Percentiles rank a stretch among this genome's conserved stretches.
These are phyloP conservation scores for Camelus bactrianus DNA, from an alignment of 2,113 vertebrate species.

Conservation along the genomic window DNA sequence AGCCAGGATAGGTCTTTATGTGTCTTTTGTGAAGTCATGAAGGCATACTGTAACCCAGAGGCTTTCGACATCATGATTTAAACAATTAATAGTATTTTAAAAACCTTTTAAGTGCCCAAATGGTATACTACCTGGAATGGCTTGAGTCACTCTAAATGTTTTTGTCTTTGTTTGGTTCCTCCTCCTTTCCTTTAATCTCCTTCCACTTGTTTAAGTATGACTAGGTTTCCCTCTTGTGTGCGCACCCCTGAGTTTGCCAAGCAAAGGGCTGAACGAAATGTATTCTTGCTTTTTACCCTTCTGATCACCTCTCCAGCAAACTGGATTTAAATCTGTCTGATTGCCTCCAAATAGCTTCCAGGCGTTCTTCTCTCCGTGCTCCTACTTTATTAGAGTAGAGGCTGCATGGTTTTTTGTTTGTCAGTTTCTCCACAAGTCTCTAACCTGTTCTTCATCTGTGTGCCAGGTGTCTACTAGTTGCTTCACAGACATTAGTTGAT, in stretches of 20 bases:
- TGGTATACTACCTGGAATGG: not conserved
- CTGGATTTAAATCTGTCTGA: not conserved
- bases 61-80: not conserved
- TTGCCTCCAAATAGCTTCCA: not conserved
- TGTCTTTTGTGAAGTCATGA: not conserved
- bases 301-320: not conserved
- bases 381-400: not conserved
- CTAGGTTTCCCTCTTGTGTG: not conserved
- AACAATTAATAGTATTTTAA: not conserved
- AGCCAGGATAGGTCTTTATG: not conserved
- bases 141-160: not conserved
- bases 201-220: not conserved
- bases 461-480: not conserved
- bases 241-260: not conserved
- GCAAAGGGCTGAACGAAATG: not conserved
- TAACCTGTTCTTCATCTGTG: not conserved
- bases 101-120: not conserved
- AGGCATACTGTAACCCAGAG: not conserved
- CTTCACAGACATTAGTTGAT: conserved; percentile 17
- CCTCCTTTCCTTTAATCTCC: not conserved
- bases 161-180: not conserved
- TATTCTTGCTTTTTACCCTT: not conserved
- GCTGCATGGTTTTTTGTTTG: not conserved
- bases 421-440: not conserved
- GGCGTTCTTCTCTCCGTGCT: not conserved